A percentile compares a stretch with the other conserved stretches of the same genome.
Evolutionary conservation across 2,797 vertebrate species (phyloP).

Genomic region (Muscicapa striata): DNA sequence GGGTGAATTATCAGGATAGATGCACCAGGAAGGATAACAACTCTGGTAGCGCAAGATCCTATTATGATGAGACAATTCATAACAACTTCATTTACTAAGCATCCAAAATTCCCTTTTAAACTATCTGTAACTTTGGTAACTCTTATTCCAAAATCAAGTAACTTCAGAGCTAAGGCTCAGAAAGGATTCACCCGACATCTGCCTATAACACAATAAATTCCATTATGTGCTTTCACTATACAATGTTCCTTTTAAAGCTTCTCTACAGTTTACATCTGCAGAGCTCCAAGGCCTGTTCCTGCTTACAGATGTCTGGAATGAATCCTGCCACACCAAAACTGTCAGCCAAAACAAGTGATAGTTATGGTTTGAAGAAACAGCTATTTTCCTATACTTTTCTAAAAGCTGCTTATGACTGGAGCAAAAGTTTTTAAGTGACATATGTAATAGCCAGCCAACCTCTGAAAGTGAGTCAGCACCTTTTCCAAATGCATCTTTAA

Average conservation of each 20-base stretch:
- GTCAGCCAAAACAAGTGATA: neutral
- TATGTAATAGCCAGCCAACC: neutral
- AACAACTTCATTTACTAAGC: neutral
- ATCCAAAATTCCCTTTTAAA: neutral
- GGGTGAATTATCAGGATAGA: neutral
- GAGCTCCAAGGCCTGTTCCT: neutral
- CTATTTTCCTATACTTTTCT: neutral
- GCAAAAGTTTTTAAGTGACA: neutral
- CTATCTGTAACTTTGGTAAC: neutral
- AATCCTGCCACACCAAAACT: neutral
- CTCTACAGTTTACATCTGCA: neutral
- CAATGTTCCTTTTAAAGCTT: neutral
- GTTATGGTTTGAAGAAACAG: neutral
- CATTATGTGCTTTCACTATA: neutral
- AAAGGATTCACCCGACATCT: neutral
- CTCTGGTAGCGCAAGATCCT: neutral
- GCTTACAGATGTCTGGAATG: conserved; percentile 5
- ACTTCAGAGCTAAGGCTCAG: neutral
- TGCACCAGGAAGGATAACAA: neutral
- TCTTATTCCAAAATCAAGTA: neutral
- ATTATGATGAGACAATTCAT: neutral
- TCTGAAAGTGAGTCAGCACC: neutral
- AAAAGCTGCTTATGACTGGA: neutral
- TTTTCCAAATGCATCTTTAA: neutral
- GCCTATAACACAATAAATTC: neutral